phyloP scores from a whole-genome alignment of 2,888 invertebrate genomes.

The Ethmia dodecea region DNA sequence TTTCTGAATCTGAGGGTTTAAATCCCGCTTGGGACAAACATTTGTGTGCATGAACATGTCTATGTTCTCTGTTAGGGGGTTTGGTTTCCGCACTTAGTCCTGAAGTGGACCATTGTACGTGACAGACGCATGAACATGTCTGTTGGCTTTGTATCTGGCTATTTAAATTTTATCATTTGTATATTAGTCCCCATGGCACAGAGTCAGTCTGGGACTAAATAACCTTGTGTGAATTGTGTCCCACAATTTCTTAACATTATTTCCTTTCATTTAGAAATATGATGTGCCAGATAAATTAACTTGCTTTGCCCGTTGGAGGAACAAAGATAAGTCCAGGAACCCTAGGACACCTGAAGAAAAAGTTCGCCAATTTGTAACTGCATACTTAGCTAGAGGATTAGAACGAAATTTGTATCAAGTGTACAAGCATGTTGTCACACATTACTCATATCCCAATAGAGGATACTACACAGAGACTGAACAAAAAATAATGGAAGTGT shows the following conservation, averaged over 20 bases:
- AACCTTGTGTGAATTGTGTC: too few relatives aligned
- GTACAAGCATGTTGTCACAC: conserved; percentile 36
- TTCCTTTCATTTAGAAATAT: conserved; percentile 32
- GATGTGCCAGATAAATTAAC: conserved; percentile 46
- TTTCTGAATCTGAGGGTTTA: too few relatives aligned
- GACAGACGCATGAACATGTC: too few relatives aligned
- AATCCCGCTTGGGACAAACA: too few relatives aligned
- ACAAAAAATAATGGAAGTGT: conserved; percentile 52
- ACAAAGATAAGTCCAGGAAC: conserved; percentile 30
- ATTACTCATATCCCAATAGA: conserved; percentile 32
- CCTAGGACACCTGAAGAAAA: conserved; percentile 36
- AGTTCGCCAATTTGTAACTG: conserved; percentile 42
- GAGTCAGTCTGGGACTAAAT: too few relatives aligned
- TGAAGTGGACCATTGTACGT: too few relatives aligned
- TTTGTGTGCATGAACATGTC: too few relatives aligned
- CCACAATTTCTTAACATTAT: too few relatives aligned
- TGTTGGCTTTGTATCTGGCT: too few relatives aligned
- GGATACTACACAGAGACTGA: conserved; percentile 40
- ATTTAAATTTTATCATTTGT: too few relatives aligned
- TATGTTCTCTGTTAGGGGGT: too few relatives aligned
- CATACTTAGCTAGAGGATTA: conserved; percentile 50
- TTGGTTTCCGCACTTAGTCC: too few relatives aligned
- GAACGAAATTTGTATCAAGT: conserved; percentile 52
- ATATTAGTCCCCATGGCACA: neutral
- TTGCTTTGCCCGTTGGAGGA: conserved; percentile 52